Evolutionary conservation across 2,797 vertebrate species (phyloP), one percentile per base, ranked within the genome.

Genomic region (Cygnus olor): DNA sequence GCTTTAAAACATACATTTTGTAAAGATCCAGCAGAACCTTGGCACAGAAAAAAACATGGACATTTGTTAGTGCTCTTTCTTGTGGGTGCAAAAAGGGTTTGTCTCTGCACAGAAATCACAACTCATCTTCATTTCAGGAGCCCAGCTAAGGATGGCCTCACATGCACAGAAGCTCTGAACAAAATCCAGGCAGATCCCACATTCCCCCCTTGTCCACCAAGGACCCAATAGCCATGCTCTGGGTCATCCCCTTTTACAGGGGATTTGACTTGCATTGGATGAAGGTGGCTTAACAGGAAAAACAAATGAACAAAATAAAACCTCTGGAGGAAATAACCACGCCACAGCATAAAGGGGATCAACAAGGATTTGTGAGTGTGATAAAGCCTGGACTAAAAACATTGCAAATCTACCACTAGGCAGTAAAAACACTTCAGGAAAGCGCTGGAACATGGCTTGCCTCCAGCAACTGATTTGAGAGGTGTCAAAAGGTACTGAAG

Each of bases 401-500:
- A 74, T 36, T 34, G 7, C 25, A 93, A 77, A 61, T 76, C 32
- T 80, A 13, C 45, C 58, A 34, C 42, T 38, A 64, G 80, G 45
- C 45, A 91, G 63, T 56, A 85, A 77, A 85, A 93, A 20, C 20
- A 36, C 32, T 93, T 86, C 54, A 84, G 68, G 61, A 83, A 95
- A 88, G 38, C 42, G 28, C 45, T 72, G 22, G 76, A 92, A 93
- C 4, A 56, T 18, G 15, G 66, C 56, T 85, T 78, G 56, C 27
- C 44, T 92, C 71, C 80, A 91, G 49, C 44, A 90, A 27, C n/a
- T 47, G 45, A 17, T 66, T 89, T 79, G 21, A 65, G 61, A 58
- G 25, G 19, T 38, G 17, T 56, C 86, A 70, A 87, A 72, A 88
- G 32, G 42, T 71, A 42, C 36, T 47, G 32, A 45, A 88, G 32